These are phyloP conservation scores for Catotricha subobsoleta DNA, from an alignment of 2,888 invertebrate species.

Conservation along the genomic window DNA sequence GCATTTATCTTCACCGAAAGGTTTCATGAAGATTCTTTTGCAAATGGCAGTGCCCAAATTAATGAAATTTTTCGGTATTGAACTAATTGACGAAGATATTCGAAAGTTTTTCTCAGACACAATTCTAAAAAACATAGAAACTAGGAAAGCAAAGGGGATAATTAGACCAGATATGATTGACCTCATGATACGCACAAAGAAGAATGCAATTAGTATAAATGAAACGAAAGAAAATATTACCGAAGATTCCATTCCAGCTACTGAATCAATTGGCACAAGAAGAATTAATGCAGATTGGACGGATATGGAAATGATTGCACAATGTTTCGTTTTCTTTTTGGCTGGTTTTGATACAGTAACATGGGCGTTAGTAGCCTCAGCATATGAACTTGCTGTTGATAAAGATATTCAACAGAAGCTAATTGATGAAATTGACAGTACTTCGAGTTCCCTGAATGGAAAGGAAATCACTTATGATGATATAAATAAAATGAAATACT, in stretches of 20 bases:
- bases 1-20: not conserved
- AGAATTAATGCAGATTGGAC: not conserved
- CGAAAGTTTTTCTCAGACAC: not conserved
- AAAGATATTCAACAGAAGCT: slow-evolving; percentile 4
- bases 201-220: slow-evolving; percentile 1
- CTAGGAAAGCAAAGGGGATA: not conserved
- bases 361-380: not conserved
- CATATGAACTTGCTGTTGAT: slow-evolving; percentile 5
- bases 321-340: slow-evolving; percentile 6
- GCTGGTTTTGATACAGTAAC: slow-evolving; percentile 2
- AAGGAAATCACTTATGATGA: slow-evolving; percentile 1
- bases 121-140: not conserved
- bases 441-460: not conserved
- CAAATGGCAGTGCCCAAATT: not conserved
- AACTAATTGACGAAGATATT: not conserved
- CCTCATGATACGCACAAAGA: not conserved
- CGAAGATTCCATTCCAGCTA: slow-evolving; percentile 14
- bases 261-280: not conserved
- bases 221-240: not conserved
- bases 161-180: slow-evolving; percentile 5
- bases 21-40: not conserved
- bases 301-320: not conserved
- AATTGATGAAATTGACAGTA: not conserved
- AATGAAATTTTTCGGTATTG: not conserved
- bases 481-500: not conserved